A percentile compares a stretch with the other conserved stretches of the same genome.
phyloP scores from a whole-genome alignment of 2,888 invertebrate species.

The Entomobrya multifasciata region DNA sequence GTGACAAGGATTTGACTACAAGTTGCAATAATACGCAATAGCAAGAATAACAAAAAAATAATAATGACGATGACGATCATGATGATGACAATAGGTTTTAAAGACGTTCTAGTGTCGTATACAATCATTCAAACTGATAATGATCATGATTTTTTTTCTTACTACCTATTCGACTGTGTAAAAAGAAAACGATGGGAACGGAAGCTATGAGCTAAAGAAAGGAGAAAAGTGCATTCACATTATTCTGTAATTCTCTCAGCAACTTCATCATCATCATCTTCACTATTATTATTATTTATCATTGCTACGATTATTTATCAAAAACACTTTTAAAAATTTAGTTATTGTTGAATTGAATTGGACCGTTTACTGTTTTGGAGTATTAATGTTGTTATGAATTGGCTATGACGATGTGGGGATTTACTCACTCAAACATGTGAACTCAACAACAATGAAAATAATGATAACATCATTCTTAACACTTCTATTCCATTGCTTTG shows the following conservation, averaged over 20 bases:
- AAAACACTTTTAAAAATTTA: constrained; percentile 66
- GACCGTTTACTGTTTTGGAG: constrained; percentile 59
- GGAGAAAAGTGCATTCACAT: constrained; percentile 68
- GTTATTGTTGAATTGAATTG: constrained; percentile 68
- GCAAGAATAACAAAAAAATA: constrained; percentile 47
- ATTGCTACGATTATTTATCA: constrained; percentile 60
- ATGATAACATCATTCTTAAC: background rate
- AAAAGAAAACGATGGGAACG: constrained; percentile 57
- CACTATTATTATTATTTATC: constrained; percentile 22
- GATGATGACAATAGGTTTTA: constrained; percentile 62
- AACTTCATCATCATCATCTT: background rate
- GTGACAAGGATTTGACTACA: constrained; percentile 57
- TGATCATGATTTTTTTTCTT: constrained; percentile 45
- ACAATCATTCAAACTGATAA: constrained; percentile 48
- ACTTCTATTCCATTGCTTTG: constrained; percentile 8
- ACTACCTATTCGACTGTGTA: constrained; percentile 47
- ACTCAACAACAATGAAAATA: background rate
- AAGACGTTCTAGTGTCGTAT: constrained; percentile 46
- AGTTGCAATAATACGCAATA: constrained; percentile 53
- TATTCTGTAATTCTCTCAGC: constrained; percentile 12
- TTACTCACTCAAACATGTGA: background rate
- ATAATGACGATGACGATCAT: constrained; percentile 41
- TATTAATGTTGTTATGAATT: background rate
- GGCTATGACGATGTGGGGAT: background rate
- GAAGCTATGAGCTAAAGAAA: constrained; percentile 34